These are phyloP conservation scores for Siphamia tubifer DNA, from an alignment of 2,113 vertebrate species.

Conservation along the genomic window DNA sequence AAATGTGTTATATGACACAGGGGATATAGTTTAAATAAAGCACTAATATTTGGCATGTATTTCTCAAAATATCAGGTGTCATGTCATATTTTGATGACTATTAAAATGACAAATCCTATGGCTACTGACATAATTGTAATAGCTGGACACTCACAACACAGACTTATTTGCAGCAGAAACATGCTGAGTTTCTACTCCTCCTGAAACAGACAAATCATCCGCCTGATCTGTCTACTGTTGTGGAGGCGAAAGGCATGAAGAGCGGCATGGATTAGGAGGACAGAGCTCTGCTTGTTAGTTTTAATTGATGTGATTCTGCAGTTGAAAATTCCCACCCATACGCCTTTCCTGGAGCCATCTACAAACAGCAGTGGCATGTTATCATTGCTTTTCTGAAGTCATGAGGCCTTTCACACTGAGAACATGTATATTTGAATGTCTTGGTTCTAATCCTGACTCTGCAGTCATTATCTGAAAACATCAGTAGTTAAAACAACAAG, in stretches of 20 bases:
- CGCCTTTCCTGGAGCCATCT: slow-evolving; percentile 42
- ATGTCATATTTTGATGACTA: no score
- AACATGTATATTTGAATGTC: slow-evolving; percentile 8
- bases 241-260: slow-evolving; percentile 28
- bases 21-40: background rate
- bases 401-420: slow-evolving; percentile 15
- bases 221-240: slow-evolving; percentile 22
- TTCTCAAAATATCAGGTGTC: no score
- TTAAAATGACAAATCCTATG: no score
- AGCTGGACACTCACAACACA: background rate
- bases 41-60: no score
- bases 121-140: background rate
- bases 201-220: slow-evolving; percentile 22
- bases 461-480: background rate
- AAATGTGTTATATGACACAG: background rate
- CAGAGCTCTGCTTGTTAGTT: slow-evolving; percentile 58
- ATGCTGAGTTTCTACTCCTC: background rate
- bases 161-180: background rate
- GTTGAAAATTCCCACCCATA: slow-evolving; percentile 38
- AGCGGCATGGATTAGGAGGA: slow-evolving; percentile 10
- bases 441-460: background rate
- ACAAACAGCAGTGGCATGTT: slow-evolving; percentile 25
- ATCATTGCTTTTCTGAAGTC: slow-evolving; percentile 25
- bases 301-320: slow-evolving; percentile 60
- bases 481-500: background rate